phyloP scores from a whole-genome alignment of 1,140 invertebrate genomes.

The Tetramorium parvispinum region DNA sequence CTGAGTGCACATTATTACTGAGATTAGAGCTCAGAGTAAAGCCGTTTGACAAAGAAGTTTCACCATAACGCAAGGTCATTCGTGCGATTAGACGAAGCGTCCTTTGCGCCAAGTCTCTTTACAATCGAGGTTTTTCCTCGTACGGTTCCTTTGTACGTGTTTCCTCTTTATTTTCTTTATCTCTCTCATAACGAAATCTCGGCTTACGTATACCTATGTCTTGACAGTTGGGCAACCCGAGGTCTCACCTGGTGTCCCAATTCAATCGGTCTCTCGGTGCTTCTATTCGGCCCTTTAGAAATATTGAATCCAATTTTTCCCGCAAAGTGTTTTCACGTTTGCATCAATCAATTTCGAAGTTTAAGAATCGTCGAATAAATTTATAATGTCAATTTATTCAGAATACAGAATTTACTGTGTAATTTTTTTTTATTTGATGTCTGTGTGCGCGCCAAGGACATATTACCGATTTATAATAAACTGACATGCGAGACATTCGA shows the following conservation, averaged over 20 bases:
- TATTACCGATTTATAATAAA: neutral
- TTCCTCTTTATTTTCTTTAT: too few species aligned
- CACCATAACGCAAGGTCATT: neutral
- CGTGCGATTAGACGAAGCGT: neutral
- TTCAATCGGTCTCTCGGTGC: neutral
- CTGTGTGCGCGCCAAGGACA: neutral
- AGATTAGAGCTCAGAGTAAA: neutral
- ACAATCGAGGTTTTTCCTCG: neutral
- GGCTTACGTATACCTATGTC: neutral
- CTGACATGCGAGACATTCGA: neutral
- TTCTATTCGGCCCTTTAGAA: neutral
- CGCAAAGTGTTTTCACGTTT: neutral
- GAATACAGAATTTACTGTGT: neutral
- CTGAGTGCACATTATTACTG: neutral
- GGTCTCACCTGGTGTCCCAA: neutral
- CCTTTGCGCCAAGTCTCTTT: neutral
- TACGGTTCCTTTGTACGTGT: neutral
- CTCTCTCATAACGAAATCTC: neutral
- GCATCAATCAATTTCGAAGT: neutral
- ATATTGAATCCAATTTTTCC: neutral
- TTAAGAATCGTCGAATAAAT: neutral
- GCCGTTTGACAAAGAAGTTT: conserved; percentile 20
- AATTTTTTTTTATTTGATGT: neutral
- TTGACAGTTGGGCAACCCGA: neutral
- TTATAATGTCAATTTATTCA: neutral